Conservation (phyloP, 2,888 invertebrate genomes). For the Lycocerus yunnanus region DNA sequence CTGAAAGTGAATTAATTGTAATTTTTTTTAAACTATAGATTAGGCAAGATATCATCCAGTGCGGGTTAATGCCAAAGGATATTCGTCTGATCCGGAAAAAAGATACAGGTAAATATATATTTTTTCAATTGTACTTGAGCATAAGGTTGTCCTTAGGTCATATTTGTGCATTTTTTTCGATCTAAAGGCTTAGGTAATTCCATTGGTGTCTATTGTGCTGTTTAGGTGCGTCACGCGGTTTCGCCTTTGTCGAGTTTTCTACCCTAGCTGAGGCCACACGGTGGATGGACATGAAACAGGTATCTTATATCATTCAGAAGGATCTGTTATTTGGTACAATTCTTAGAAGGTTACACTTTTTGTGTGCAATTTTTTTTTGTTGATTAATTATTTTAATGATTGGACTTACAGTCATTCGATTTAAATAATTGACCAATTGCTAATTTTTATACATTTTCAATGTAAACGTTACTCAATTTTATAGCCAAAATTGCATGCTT, state of each 20-base stretch:
- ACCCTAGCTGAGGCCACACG: constrained; percentile 83
- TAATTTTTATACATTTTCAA: background rate
- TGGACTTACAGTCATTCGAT: background rate
- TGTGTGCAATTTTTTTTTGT: constrained; percentile 7
- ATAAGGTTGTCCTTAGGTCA: constrained; percentile 52
- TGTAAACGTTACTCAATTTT: background rate
- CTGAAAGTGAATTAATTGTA: background rate
- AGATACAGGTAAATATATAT: constrained; percentile 71
- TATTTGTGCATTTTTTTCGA: constrained; percentile 64
- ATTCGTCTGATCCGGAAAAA: constrained; percentile 82
- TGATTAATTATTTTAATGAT: constrained; percentile 1
- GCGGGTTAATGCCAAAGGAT: constrained; percentile 77
- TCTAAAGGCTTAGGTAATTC: constrained; percentile 52
- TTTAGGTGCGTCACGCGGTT: constrained; percentile 90
- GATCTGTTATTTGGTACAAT: constrained; percentile 25
- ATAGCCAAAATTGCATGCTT: background rate
- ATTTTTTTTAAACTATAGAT: constrained; percentile 64
- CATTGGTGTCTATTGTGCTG: constrained; percentile 60
- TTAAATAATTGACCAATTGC: constrained; percentile 2
- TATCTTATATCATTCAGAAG: constrained; percentile 56
- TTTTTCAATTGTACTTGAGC: constrained; percentile 32
- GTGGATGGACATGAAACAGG: constrained; percentile 93
- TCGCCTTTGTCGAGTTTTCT: constrained; percentile 93
- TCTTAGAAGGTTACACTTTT: constrained; percentile 19
- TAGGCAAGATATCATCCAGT: constrained; percentile 74